Evolutionary conservation across 2,113 vertebrate species (phyloP), one percentile per base, ranked within the genome.

Genomic region (Leptosomus discolor): DNA sequence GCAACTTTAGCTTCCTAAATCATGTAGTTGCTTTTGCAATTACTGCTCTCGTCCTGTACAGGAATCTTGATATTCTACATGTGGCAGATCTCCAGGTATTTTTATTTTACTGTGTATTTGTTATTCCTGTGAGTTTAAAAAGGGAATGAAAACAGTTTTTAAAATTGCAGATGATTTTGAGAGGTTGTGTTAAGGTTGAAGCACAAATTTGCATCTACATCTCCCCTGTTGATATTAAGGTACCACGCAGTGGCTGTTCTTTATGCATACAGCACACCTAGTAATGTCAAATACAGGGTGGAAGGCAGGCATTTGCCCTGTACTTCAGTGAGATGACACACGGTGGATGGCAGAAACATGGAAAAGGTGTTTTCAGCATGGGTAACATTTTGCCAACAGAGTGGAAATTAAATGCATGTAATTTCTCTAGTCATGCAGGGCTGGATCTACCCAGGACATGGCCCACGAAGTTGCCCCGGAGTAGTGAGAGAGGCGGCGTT

Each of bases 41-140:
- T 63, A 32, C n/a, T 88, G 18, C 13, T 43, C 15, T 74, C 17
- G 34, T 22, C 50, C 21, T 30, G 11, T 69, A 17, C n/a, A 67
- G 34, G 32, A 74, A 67, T 93, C 15, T 90, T 57, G 36, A 30
- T 73, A 23, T 16, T 30, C 67, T 57, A 27, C 1, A 0, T 46
- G 29, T 76, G 74, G 26, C 41, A 94, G 67, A 14, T 45, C 51
- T 87, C 39, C 21, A 91, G 70, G 11, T 93, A 54, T 64, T 95
- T 90, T 93, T 77, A 51, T 88, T 90, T 97, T 85, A 65, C 32
- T 80, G 11, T 61, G 17, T 89, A 69, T 96, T 95, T 91, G 73
- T 76, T 96, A 92, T 85, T 83, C 81, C 53, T 57, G 29, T 58
- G 50, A 84, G 78, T 87, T 95, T 95, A 85, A 85, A 85, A 88